Percentiles rank a stretch among this genome's conserved stretches.
Evolutionary conservation across 2,888 invertebrate species (phyloP).

Genomic region (Eristalinus sepulchralis): DNA sequence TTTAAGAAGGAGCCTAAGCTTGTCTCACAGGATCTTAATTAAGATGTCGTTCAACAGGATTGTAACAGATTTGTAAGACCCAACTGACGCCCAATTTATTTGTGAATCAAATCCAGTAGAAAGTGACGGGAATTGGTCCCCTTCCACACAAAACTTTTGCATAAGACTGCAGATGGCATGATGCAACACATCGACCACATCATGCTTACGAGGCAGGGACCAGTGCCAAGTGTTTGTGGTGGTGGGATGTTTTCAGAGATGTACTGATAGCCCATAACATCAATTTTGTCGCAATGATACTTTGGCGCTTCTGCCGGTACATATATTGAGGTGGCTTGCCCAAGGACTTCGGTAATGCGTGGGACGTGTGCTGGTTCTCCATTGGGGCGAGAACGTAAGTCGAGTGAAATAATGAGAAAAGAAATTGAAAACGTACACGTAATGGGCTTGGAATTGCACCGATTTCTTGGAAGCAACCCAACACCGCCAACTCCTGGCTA

Average conservation of each 20-base stretch:
- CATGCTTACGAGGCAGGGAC: neutral
- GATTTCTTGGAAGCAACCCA: neutral
- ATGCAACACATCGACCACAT: too few relatives aligned
- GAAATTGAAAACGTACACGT: neutral
- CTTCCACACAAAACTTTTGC: too few relatives aligned
- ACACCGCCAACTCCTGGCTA: neutral
- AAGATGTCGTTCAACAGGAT: neutral
- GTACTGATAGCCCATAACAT: neutral
- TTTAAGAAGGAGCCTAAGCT: neutral
- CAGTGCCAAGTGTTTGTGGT: neutral
- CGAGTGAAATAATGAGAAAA: neutral
- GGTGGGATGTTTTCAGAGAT: neutral
- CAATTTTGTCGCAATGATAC: neutral
- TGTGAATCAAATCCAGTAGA: too few relatives aligned
- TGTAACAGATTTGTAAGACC: neutral
- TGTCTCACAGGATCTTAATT: neutral
- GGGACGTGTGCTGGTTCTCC: neutral
- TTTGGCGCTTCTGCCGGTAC: neutral
- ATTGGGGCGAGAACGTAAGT: neutral
- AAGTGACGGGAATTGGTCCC: too few relatives aligned
- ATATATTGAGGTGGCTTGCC: neutral
- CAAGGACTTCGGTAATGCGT: neutral
- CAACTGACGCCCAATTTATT: neutral
- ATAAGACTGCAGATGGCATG: neutral
- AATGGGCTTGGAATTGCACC: neutral